These are phyloP conservation scores for Bubalus kerabau DNA, from an alignment of 2,113 vertebrate species.

Conservation along the genomic window DNA sequence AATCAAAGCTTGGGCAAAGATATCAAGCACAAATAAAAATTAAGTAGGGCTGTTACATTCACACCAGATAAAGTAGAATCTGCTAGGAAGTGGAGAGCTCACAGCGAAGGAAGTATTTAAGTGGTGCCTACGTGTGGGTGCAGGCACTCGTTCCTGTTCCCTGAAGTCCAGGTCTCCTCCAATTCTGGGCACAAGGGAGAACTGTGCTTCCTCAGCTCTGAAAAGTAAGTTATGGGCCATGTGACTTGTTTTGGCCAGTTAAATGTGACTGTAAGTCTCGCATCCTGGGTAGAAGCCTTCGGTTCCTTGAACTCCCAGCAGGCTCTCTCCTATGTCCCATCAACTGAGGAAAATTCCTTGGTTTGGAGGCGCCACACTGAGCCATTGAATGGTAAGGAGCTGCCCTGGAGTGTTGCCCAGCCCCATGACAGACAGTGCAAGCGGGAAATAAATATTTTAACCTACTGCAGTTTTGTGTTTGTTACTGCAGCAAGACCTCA, in stretches of 20 bases:
- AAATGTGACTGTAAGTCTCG: background rate
- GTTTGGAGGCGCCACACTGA: no score
- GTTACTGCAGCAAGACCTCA: background rate
- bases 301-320: background rate
- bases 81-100: background rate
- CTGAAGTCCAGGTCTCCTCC: background rate
- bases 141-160: fast-evolving
- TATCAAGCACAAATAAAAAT: background rate
- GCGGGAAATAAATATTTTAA: background rate
- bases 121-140: fast-evolving
- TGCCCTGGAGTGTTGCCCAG: background rate
- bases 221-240: background rate
- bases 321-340: background rate
- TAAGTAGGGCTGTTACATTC: background rate
- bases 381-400: background rate
- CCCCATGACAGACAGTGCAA: background rate
- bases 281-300: background rate
- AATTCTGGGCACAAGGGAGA: background rate
- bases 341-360: background rate
- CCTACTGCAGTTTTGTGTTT: background rate
- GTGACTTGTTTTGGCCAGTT: background rate
- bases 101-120: background rate
- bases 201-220: background rate
- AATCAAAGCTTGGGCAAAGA: background rate
- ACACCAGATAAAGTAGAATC: background rate